Conservation (phyloP, 2,797 vertebrate species). For the Discoglossus pictus region DNA sequence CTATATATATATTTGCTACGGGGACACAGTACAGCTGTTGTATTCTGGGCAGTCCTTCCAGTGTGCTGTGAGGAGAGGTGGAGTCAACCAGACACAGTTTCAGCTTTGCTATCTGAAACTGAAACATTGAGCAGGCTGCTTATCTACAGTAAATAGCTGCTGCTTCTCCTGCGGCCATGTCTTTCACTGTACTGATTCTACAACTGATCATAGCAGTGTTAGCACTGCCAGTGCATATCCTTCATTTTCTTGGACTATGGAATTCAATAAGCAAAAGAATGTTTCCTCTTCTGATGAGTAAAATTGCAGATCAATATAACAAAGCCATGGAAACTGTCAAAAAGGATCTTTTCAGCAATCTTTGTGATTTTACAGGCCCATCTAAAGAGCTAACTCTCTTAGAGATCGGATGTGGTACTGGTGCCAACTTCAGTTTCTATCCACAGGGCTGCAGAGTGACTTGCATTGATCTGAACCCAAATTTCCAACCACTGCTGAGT, state of each 20-base stretch:
- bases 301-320: conserved; percentile 21
- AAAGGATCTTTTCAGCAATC: conserved; percentile 35
- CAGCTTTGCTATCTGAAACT: no score
- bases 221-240: conserved; percentile 26
- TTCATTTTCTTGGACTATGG: conserved; percentile 36
- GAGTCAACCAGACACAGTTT: no score
- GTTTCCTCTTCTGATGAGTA: conserved; percentile 57
- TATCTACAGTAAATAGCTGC: neutral
- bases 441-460: conserved; percentile 41
- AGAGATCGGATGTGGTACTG: conserved; percentile 49
- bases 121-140: neutral
- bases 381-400: conserved; percentile 27
- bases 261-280: conserved; percentile 60
- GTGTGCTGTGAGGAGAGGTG: no score
- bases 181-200: neutral
- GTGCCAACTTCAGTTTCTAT: conserved; percentile 48
- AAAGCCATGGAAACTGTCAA: conserved; percentile 26
- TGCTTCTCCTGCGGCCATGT: conserved; percentile 13
- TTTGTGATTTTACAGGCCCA: conserved; percentile 23
- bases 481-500: conserved; percentile 52
- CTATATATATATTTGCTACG: no score
- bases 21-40: no score
- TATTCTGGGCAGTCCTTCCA: no score
- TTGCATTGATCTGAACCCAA: conserved; percentile 49
- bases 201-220: conserved; percentile 13